Conservation (phyloP, 2,113 vertebrate genomes). For the Pampusana beccarii region DNA sequence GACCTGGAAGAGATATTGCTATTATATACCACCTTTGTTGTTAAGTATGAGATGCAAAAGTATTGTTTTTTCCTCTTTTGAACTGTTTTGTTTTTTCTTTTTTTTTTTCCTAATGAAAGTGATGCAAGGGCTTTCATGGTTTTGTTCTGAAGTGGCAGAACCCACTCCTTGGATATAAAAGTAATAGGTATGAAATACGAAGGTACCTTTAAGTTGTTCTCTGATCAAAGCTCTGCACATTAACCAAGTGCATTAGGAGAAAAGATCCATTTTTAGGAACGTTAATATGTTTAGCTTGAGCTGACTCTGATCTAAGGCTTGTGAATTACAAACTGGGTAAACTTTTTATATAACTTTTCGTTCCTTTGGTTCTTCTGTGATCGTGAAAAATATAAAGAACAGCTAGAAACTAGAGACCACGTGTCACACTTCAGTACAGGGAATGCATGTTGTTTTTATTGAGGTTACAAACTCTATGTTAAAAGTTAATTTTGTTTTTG, state of each 20-base stretch:
- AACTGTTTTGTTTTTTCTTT: slow-evolving; percentile 53
- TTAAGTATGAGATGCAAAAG: slow-evolving; percentile 67
- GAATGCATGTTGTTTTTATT: background rate
- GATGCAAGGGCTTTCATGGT: slow-evolving; percentile 66
- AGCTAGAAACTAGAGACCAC: background rate
- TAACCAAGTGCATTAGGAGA: slow-evolving; percentile 74
- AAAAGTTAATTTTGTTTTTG: background rate
- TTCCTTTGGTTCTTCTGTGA: background rate
- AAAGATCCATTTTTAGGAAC: slow-evolving; percentile 68
- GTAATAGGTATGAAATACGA: slow-evolving; percentile 69
- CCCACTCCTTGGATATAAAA: slow-evolving; percentile 71
- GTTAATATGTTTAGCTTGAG: slow-evolving; percentile 65
- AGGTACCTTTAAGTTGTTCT: slow-evolving; percentile 68
- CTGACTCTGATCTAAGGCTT: slow-evolving; percentile 61
- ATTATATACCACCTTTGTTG: slow-evolving; percentile 71
- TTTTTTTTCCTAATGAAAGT: slow-evolving; percentile 63
- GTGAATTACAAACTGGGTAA: slow-evolving; percentile 63
- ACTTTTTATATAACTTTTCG: slow-evolving; percentile 33
- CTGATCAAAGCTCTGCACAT: slow-evolving; percentile 77
- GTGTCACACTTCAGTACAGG: background rate
- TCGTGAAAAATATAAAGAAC: background rate
- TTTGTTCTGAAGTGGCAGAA: slow-evolving; percentile 72
- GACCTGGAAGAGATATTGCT: slow-evolving; percentile 64
- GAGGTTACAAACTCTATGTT: background rate
- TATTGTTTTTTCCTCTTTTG: slow-evolving; percentile 75